phyloP scores from a whole-genome alignment of 2,113 vertebrate genomes.

The Symphodus melops region DNA sequence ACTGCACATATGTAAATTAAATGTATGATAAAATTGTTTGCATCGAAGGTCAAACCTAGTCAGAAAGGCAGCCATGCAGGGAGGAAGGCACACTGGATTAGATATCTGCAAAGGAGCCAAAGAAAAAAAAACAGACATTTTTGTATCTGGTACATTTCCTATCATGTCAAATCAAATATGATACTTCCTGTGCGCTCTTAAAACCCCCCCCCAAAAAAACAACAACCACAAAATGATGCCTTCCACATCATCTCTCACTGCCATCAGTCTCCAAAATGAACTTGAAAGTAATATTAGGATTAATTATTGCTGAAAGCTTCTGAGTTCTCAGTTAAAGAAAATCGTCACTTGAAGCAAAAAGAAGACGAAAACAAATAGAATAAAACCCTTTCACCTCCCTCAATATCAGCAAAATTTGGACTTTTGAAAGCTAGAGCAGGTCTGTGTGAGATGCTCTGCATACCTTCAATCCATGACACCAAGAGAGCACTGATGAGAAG shows the following conservation, averaged over 20 bases:
- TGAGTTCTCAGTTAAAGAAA: too few relatives aligned
- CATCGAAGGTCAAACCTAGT: background rate
- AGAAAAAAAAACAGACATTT: background rate
- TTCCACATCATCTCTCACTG: background rate
- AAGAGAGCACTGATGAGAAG: slow-evolving; percentile 31
- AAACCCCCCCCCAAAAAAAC: slow-evolving; percentile 1
- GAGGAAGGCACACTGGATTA: background rate
- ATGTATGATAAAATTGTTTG: slow-evolving; percentile 1
- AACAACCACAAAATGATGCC: too few relatives aligned
- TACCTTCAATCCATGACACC: slow-evolving; percentile 32
- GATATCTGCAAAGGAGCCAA: background rate
- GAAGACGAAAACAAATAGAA: background rate
- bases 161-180: background rate
- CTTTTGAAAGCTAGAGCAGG: background rate
- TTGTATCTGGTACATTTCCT: background rate
- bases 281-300: background rate
- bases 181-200: background rate
- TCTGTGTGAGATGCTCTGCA: slow-evolving; percentile 7
- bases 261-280: background rate
- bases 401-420: background rate
- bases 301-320: background rate
- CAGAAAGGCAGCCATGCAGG: slow-evolving; percentile 17
- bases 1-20: background rate
- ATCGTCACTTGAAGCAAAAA: background rate
- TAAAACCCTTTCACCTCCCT: background rate